A percentile compares a stretch with the other conserved stretches of the same genome.
Conservation (phyloP, 2,888 invertebrate species). For the Pristionchus mayeri region DNA sequence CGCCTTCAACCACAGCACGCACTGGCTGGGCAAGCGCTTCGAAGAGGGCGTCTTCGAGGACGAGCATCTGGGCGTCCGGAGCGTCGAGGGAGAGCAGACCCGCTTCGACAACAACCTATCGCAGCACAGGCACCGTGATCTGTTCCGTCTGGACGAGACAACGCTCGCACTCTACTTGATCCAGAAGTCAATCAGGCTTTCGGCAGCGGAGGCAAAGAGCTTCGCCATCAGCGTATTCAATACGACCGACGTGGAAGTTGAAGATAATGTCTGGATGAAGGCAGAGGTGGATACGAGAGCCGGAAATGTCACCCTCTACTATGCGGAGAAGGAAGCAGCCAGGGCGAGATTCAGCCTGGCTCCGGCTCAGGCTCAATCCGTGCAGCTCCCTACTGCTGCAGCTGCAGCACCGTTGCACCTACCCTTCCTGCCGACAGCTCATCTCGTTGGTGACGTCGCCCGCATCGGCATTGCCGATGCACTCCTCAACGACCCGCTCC, state of each 20-base stretch:
- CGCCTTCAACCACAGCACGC: slow-evolving; percentile 61
- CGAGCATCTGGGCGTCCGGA: slow-evolving; percentile 63
- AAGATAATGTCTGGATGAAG: slow-evolving; percentile 16
- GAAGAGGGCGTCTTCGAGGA: slow-evolving; percentile 60
- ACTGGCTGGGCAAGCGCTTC: slow-evolving; percentile 61
- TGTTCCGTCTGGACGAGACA: slow-evolving; percentile 54
- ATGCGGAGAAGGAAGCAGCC: not conserved
- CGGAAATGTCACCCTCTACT: not conserved
- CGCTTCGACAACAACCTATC: slow-evolving; percentile 60
- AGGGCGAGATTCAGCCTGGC: not conserved
- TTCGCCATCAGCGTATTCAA: slow-evolving; percentile 3
- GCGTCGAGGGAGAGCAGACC: slow-evolving; percentile 52
- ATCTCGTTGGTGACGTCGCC: not conserved
- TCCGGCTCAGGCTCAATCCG: not conserved
- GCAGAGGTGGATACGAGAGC: not conserved
- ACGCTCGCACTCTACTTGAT: not conserved
- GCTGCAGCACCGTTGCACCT: not conserved
- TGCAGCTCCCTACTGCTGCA: not conserved
- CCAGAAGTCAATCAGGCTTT: slow-evolving; percentile 10
- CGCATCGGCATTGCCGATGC: not conserved
- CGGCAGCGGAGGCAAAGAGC: not conserved
- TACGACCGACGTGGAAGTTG: not conserved
- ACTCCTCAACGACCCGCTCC: not conserved
- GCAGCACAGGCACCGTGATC: slow-evolving; percentile 56
- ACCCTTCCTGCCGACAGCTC: not conserved